Base-by-base conservation (phyloP, 1,140 invertebrate species). In the Tribolium madens region DNA sequence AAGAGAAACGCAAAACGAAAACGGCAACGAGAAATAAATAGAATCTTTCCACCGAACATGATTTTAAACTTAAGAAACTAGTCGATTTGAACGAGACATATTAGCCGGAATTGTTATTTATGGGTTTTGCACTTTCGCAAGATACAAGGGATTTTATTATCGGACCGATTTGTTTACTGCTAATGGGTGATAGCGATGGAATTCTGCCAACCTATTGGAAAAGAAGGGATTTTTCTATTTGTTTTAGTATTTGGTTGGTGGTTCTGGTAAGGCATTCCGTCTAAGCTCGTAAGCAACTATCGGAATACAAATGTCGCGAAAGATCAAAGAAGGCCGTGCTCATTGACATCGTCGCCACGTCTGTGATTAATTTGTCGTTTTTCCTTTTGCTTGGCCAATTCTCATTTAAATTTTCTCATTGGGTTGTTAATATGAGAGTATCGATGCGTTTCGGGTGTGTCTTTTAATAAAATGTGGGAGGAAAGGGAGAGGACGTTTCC, bases 21-120 rank as follows among this genome's bases (percentile, higher is more conserved):
- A 64, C 10, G 21, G 26, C 14, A 47, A 47, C 13, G 13, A 47
- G 9, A 33, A 64, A 64, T 33, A 33, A 64, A 64, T 64, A 64
- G 57, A 64, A 33, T 64, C 57, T 4, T 33, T 31, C 17, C 46
- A 14, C 50, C 36, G 52, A 76, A 76, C 75, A 76, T 76, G 75
- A 76, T 57, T 76, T 76, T 76, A 76, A 76, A 76, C 75, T 76
- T 76, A 76, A 76, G 75, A 71, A 71, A 71, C 68, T 76, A 76
- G 75, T 71, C 75, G 75, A 76, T 76, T 48, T 71, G 75, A 76
- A 76, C 75, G 75, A 76, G 64, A 76, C 75, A 76, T 76, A 76
- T 76, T 76, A 76, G 75, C 52, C 52, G 31, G 52, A 31, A 57
- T 53, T 33, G 75, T 76, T 42, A 76, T 76, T 76, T 76, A 76